Evolutionary conservation across 2,888 invertebrate genomes (phyloP).

Genomic region (Athetis lepigone): DNA sequence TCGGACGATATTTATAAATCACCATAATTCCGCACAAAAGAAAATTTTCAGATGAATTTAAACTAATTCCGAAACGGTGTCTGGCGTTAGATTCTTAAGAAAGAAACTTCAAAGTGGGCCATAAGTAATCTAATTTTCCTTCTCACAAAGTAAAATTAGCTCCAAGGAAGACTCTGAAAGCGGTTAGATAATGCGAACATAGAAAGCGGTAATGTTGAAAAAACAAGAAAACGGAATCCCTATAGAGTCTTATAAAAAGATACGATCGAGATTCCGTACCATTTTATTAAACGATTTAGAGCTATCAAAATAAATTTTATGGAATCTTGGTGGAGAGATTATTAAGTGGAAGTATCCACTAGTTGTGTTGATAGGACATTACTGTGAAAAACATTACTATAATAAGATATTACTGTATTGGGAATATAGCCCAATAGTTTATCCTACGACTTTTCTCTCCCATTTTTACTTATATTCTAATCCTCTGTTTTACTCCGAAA

Average conservation of each 20-base stretch:
- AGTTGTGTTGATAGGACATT: background rate
- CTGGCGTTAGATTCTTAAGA: background rate
- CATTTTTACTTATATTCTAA: no score
- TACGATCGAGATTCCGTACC: constrained; percentile 24
- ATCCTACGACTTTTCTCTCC: no score
- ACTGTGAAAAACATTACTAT: background rate
- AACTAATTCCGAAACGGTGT: background rate
- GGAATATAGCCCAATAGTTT: no score
- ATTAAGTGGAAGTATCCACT: background rate
- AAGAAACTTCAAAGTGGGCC: background rate
- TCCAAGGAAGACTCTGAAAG: constrained; percentile 12
- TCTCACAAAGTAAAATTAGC: constrained; percentile 10
- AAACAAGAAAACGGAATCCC: constrained; percentile 42
- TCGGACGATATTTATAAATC: no score
- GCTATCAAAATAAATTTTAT: constrained; percentile 34
- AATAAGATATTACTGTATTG: no score
- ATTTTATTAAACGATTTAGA: constrained; percentile 40
- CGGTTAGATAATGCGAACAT: constrained; percentile 20
- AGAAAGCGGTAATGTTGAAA: constrained; percentile 15
- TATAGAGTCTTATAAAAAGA: constrained; percentile 37
- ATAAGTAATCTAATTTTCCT: background rate
- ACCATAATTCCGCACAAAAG: background rate
- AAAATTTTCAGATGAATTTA: no score
- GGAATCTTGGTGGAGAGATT: constrained; percentile 1
- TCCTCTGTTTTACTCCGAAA: no score